Percentiles rank a stretch among this genome's conserved stretches.
These are phyloP conservation scores for Crepidodera aurea DNA, from an alignment of 2,888 invertebrate species.

Conservation along the genomic window DNA sequence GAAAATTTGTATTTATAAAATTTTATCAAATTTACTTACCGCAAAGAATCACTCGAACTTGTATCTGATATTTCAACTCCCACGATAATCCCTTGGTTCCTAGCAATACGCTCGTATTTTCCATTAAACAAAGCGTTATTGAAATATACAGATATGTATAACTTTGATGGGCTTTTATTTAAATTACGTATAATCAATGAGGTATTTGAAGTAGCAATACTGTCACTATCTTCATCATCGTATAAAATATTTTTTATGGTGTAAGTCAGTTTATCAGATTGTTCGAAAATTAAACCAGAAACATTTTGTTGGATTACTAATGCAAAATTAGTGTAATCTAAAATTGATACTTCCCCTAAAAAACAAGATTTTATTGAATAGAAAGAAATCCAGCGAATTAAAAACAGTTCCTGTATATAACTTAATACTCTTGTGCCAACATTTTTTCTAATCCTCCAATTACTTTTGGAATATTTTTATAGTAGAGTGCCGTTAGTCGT, in stretches of 20 bases:
- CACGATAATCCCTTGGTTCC: slow-evolving; percentile 61
- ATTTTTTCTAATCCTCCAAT: too few relatives aligned
- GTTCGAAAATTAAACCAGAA: slow-evolving; percentile 60
- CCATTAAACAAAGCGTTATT: slow-evolving; percentile 45
- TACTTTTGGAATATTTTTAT: too few relatives aligned
- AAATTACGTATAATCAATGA: slow-evolving; percentile 35
- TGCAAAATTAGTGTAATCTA: slow-evolving; percentile 59
- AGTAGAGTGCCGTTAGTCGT: too few relatives aligned
- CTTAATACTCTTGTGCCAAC: too few relatives aligned
- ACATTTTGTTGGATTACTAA: slow-evolving; percentile 63
- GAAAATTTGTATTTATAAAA: too few relatives aligned
- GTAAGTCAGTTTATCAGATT: slow-evolving; percentile 51
- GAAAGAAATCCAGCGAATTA: too few relatives aligned
- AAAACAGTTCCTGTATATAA: too few relatives aligned
- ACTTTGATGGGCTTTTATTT: slow-evolving; percentile 12
- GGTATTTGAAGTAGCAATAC: slow-evolving; percentile 16
- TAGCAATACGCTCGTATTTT: slow-evolving; percentile 16
- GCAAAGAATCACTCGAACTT: slow-evolving; percentile 59
- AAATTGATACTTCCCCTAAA: slow-evolving; percentile 5
- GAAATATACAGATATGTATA: slow-evolving; percentile 41
- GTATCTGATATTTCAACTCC: slow-evolving; percentile 64
- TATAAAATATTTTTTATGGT: slow-evolving; percentile 6
- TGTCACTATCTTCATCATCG: not conserved
- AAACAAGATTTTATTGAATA: not conserved
- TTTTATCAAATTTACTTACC: slow-evolving; percentile 15